Percentiles rank a stretch among this genome's conserved stretches.
Conservation (phyloP, 2,113 vertebrate species). For the Diphyllodes magnificus region DNA sequence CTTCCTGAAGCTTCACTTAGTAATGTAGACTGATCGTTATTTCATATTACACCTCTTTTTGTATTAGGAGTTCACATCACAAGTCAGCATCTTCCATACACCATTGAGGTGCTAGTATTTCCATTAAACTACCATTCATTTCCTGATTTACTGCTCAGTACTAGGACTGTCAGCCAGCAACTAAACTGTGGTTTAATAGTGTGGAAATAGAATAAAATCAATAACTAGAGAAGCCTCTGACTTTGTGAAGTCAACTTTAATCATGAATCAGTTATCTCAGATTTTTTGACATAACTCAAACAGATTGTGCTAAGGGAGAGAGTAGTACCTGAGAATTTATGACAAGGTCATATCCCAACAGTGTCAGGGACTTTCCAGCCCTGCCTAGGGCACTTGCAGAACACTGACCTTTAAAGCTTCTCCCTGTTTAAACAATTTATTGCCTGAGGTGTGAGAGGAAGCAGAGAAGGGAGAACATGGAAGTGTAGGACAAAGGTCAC, state of each 20-base stretch:
- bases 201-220: neutral
- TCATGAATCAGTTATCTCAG: neutral
- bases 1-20: neutral
- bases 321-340: neutral
- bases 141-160: neutral
- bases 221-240: neutral
- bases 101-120: neutral
- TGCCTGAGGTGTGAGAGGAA: conserved; percentile 6
- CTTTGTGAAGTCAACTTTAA: conserved; percentile 15
- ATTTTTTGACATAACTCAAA: conserved; percentile 15
- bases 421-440: conserved; percentile 51
- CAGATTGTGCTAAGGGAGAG: neutral
- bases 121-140: neutral
- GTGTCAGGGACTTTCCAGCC: neutral
- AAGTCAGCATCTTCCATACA: neutral
- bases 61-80: neutral
- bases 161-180: neutral
- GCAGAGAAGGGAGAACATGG: neutral
- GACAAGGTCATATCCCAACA: conserved; percentile 37
- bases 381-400: conserved; percentile 7
- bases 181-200: neutral
- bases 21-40: neutral
- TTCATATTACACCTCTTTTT: neutral
- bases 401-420: conserved; percentile 21
- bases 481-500: conserved; percentile 12